Percentiles rank a stretch among this genome's conserved stretches.
Conservation (phyloP, 30 jellyfish, hydroid and myxozoan genomes). For the Cassiopea andromeda region DNA sequence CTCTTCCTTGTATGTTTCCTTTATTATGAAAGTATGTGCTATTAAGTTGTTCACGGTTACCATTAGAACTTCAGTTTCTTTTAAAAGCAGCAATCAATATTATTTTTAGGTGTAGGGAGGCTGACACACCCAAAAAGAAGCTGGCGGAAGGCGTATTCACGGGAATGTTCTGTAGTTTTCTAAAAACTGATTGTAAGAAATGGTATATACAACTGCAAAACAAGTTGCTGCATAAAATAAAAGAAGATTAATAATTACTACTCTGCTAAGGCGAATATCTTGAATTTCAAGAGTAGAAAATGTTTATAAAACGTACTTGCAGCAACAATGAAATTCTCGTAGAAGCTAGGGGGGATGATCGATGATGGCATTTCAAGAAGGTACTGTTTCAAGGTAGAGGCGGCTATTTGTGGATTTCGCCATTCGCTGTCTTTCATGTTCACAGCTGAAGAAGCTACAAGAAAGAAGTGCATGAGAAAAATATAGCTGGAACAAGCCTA, state of each 20-base stretch:
- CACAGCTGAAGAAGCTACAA: slow-evolving; percentile 72
- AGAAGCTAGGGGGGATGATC: slow-evolving; percentile 58
- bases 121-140: too few relatives aligned
- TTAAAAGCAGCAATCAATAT: too few relatives aligned
- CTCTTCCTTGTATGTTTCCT: too few relatives aligned
- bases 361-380: slow-evolving; percentile 86
- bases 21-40: too few relatives aligned
- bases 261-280: background rate
- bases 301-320: slow-evolving; percentile 69
- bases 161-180: too few relatives aligned
- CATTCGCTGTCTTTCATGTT: slow-evolving; percentile 75
- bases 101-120: too few relatives aligned
- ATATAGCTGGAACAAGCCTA: background rate
- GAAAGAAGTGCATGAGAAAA: background rate
- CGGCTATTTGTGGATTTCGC: slow-evolving; percentile 83
- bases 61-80: too few relatives aligned
- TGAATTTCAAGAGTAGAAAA: background rate
- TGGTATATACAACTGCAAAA: too few relatives aligned
- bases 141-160: too few relatives aligned
- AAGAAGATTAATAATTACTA: background rate
- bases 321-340: slow-evolving; percentile 68
- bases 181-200: too few relatives aligned
- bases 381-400: slow-evolving; percentile 72
- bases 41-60: too few relatives aligned
- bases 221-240: too few relatives aligned